phyloP scores from a whole-genome alignment of 1,140 invertebrate species.

The Heliconius himera region DNA sequence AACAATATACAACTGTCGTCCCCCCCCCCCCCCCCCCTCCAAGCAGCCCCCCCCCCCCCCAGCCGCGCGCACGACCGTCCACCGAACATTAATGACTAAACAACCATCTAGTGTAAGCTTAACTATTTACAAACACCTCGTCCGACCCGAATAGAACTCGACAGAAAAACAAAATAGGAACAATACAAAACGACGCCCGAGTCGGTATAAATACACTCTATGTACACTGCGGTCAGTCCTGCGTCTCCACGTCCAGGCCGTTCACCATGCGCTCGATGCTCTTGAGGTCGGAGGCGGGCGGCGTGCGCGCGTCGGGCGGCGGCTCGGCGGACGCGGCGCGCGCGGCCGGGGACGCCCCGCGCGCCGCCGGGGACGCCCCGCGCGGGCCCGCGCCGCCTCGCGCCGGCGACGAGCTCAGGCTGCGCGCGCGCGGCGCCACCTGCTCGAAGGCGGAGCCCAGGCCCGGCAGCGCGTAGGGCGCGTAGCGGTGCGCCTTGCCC shows the following conservation, averaged over 20 bases:
- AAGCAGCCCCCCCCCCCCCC: too few species aligned
- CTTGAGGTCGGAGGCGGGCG: constrained; percentile 90
- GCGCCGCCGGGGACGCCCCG: too few species aligned
- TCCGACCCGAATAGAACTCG: constrained; percentile 78
- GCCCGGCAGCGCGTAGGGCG: constrained; percentile 91
- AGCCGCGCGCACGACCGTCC: constrained; percentile 30
- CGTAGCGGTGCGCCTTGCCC: constrained; percentile 90
- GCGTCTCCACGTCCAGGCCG: constrained; percentile 90
- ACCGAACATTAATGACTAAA: constrained; percentile 48
- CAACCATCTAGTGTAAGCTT: constrained; percentile 68
- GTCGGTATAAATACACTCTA: constrained; percentile 75
- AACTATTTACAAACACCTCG: constrained; percentile 77
- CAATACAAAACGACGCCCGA: constrained; percentile 74
- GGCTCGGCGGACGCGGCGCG: constrained; percentile 79
- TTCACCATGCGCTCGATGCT: constrained; percentile 99
- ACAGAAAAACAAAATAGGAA: constrained; percentile 81
- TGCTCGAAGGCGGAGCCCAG: constrained; percentile 91
- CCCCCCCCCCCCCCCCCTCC: too few species aligned
- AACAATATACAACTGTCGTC: not conserved
- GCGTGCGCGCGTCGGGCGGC: constrained; percentile 79
- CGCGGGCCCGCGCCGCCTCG: constrained; percentile 65
- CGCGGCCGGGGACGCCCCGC: constrained; percentile 83
- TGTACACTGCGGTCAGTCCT: constrained; percentile 78
- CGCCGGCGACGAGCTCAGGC: constrained; percentile 86
- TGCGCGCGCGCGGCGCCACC: constrained; percentile 87